phyloP scores from a whole-genome alignment of 64 coral and sea anemone genomes.

The Acropora tenuis region DNA sequence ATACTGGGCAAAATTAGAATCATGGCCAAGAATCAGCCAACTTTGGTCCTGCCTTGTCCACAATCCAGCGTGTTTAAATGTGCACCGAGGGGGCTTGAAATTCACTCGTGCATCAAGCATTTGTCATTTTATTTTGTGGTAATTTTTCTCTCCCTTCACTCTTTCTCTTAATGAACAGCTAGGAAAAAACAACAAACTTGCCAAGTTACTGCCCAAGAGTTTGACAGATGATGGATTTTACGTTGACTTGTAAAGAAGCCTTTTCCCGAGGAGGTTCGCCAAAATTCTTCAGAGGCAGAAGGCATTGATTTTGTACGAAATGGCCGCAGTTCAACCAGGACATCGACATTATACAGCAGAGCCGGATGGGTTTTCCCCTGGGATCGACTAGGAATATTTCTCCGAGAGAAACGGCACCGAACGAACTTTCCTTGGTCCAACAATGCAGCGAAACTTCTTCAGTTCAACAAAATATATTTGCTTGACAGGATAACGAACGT shows the following conservation, averaged over 20 bases:
- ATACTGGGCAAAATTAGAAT: too few species aligned
- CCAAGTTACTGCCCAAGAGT: not conserved
- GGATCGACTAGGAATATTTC: too few species aligned
- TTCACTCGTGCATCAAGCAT: not conserved
- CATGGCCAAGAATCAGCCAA: too few species aligned
- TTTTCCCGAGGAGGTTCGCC: not conserved
- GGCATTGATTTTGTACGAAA: not conserved
- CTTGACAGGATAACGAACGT: not conserved
- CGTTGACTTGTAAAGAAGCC: not conserved
- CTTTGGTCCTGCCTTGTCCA: too few species aligned
- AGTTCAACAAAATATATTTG: too few species aligned
- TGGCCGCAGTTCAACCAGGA: not conserved
- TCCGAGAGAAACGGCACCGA: too few species aligned
- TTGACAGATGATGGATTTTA: conserved; percentile 3
- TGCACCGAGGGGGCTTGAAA: too few species aligned
- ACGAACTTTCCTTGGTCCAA: too few species aligned
- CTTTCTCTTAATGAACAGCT: not conserved
- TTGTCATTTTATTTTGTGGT: not conserved
- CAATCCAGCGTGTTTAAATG: too few species aligned
- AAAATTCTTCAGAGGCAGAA: not conserved
- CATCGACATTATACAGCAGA: too few species aligned
- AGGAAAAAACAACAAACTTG: conserved; percentile 37
- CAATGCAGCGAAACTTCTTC: too few species aligned
- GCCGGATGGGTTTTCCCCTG: too few species aligned
- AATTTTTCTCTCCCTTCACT: not conserved